Conservation (phyloP, 2,113 vertebrate species). For the Podarcis raffonei region DNA sequence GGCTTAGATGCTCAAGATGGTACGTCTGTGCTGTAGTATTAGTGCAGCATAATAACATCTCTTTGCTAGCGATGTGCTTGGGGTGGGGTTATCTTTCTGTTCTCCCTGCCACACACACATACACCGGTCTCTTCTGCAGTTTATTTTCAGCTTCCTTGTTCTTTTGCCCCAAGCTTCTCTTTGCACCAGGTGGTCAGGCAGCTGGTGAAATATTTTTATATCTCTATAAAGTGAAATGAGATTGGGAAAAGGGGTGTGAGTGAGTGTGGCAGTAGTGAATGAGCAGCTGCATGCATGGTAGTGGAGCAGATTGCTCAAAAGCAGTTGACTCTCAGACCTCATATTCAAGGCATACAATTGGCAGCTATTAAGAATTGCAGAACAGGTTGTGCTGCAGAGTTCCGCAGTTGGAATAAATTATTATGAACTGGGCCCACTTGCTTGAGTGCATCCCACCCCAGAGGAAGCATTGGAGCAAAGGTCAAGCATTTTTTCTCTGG, state of each 20-base stretch:
- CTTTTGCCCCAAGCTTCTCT: conserved; percentile 2
- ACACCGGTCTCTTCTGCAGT: conserved; percentile 36
- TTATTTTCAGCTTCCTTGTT: conserved; percentile 59
- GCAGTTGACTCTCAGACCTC: conserved; percentile 15
- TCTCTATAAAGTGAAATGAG: rapidly evolving
- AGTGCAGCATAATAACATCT: neutral
- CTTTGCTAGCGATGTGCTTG: conserved; percentile 1
- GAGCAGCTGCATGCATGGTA: conserved; percentile 33
- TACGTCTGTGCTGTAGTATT: conserved; percentile 14
- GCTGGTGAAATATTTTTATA: conserved; percentile 61
- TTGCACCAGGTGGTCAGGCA: conserved; percentile 60
- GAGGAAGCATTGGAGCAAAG: neutral
- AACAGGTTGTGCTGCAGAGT: neutral
- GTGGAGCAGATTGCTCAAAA: rapidly evolving
- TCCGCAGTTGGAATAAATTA: neutral
- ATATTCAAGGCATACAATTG: neutral
- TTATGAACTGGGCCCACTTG: neutral
- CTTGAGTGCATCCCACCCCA: neutral
- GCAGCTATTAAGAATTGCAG: neutral
- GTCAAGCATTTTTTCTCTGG: too few species aligned
- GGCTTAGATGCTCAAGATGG: neutral
- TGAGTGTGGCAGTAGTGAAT: neutral
- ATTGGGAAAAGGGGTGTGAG: neutral
- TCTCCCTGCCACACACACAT: neutral
- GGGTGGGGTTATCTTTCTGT: neutral